Evolutionary conservation across 2,888 invertebrate species (phyloP), one percentile per base, ranked within the genome.

Genomic region (Pollenia amentaria): DNA sequence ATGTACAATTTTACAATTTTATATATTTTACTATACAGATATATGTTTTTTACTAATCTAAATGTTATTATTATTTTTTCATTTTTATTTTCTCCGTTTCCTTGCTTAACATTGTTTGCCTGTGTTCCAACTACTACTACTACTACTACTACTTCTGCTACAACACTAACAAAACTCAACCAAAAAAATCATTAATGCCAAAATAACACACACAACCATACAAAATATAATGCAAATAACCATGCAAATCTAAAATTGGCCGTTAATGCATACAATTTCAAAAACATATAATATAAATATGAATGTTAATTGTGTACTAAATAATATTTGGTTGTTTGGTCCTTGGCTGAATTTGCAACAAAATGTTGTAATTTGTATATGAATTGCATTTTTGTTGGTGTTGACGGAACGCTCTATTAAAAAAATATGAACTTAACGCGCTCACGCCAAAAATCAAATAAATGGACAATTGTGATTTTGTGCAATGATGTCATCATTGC

Each of bases 91-190:
- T 73, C 69, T 85, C 46, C 57, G 53, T 79, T 55, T 88, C 70
- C 77, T 64, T 81, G 62, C 65, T 86, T 77, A 73, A 80, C 72
- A 76, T 69, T 78, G 67, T 57, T 75, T 78, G 67, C 51, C 67
- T 75, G 62, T 53, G 46, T 77, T 82, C 48, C 79, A 75, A 77
- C 75, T 69, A 64, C 84, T 76, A 57, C 70, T 44, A 79, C 81
- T 46, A 72, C 79, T 70, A 76, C 75, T 69, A 64, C 84, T 70
- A 57, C 70, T 44, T 79, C 77, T 46, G 65, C 67, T 64, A 18
- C 73, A 62, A 85, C 73, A 80, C 79, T 80, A 87, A 87, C 86
- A 69, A 80, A 86, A 83, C 48, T 70, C 60, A 51, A 80, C 65
- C 67, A 67, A 60, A 73, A 65, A 46, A 62, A 51, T 21, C 6